These are phyloP conservation scores for Oplegnathus fasciatus DNA, from an alignment of 2,113 vertebrate genomes.

Conservation along the genomic window DNA sequence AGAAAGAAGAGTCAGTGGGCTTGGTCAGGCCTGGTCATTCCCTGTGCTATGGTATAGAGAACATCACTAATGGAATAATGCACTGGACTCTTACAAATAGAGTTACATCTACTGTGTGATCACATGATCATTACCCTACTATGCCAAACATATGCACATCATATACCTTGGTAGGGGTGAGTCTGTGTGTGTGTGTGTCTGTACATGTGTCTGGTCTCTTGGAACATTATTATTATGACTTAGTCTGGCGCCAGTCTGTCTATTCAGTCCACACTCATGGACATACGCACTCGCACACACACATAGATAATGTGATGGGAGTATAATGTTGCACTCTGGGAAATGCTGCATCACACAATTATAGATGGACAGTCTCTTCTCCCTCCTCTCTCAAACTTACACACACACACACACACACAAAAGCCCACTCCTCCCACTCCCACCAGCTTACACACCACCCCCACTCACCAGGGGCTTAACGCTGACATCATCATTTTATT, in stretches of 20 bases:
- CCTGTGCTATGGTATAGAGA: neutral
- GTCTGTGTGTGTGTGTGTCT: slow-evolving; percentile 38
- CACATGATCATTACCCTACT: slow-evolving; percentile 3
- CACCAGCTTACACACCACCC: slow-evolving; percentile 54
- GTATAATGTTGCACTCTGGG: slow-evolving; percentile 79
- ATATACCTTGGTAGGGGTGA: slow-evolving; percentile 29
- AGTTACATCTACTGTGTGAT: slow-evolving; percentile 21
- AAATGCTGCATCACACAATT: slow-evolving; percentile 81
- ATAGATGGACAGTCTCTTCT: slow-evolving; percentile 41
- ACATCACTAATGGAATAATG: slow-evolving; percentile 22
- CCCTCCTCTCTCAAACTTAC: slow-evolving; percentile 40
- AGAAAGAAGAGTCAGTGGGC: neutral
- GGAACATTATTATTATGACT: slow-evolving; percentile 77
- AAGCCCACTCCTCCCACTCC: slow-evolving; percentile 41
- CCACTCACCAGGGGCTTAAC: slow-evolving; percentile 54
- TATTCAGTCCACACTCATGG: slow-evolving; percentile 64
- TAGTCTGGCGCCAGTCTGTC: slow-evolving; percentile 88
- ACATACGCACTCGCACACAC: slow-evolving; percentile 12
- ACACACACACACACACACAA: slow-evolving; percentile 23
- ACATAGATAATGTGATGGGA: slow-evolving; percentile 75
- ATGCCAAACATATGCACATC: neutral
- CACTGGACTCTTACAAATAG: slow-evolving; percentile 24
- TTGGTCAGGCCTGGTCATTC: neutral
- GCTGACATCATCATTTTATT: slow-evolving; percentile 79
- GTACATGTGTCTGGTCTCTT: slow-evolving; percentile 60